A percentile compares a stretch with the other conserved stretches of the same genome.
These are phyloP conservation scores for Phengaris alcon DNA, from an alignment of 2,888 invertebrate genomes.

Conservation along the genomic window DNA sequence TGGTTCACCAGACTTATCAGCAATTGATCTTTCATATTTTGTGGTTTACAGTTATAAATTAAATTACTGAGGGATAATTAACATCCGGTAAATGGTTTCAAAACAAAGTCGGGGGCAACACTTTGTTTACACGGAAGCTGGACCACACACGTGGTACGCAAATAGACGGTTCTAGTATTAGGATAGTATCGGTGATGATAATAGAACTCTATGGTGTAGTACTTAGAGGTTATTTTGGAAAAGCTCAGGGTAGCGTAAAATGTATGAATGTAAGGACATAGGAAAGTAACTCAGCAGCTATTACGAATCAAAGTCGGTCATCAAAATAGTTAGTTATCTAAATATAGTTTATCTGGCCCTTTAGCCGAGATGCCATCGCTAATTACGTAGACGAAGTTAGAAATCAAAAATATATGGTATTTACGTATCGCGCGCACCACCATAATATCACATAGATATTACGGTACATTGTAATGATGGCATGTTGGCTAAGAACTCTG, in stretches of 20 bases:
- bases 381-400: too few relatives aligned
- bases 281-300: neutral
- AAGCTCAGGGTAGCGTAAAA: neutral
- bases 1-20: neutral
- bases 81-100: constrained; percentile 25
- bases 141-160: constrained; percentile 28
- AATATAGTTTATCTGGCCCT: neutral
- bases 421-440: too few relatives aligned
- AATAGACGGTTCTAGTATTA: constrained; percentile 21
- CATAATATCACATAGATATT: too few relatives aligned
- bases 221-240: neutral
- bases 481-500: neutral
- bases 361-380: too few relatives aligned
- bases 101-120: constrained; percentile 24
- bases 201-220: neutral
- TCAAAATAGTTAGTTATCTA: neutral
- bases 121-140: constrained; percentile 28
- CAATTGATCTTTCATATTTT: constrained; percentile 16
- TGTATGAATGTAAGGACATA: constrained; percentile 13
- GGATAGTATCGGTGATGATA: neutral
- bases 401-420: too few relatives aligned
- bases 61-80: constrained; percentile 27
- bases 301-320: constrained; percentile 4
- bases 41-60: constrained; percentile 25
- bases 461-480: too few relatives aligned